Percentiles rank a stretch among this genome's conserved stretches.
Evolutionary conservation across 2,888 invertebrate genomes (phyloP).

Genomic region (Venustoraphidia nigricollis): DNA sequence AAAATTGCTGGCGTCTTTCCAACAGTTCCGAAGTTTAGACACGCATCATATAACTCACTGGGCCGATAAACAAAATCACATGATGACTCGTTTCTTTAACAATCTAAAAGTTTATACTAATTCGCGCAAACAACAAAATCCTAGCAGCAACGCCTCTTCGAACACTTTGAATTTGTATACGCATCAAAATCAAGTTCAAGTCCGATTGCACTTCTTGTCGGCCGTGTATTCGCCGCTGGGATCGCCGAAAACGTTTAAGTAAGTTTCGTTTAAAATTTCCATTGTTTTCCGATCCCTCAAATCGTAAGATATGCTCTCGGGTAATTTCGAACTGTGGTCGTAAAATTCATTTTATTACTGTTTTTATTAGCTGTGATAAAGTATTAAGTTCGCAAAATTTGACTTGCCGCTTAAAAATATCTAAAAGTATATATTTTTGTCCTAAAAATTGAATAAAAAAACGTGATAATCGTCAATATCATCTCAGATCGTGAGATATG

Average conservation of each 20-base stretch:
- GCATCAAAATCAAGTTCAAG: slow-evolving; percentile 81
- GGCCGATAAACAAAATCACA: slow-evolving; percentile 83
- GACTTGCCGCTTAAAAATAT: too few species aligned
- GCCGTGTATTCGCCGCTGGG: slow-evolving; percentile 83
- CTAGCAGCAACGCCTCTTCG: slow-evolving; percentile 15
- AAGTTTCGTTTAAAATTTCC: slow-evolving; percentile 14
- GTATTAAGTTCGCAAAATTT: too few species aligned
- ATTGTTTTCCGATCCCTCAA: too few species aligned
- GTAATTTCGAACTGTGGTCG: too few species aligned
- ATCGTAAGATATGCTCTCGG: too few species aligned
- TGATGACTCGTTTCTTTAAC: slow-evolving; percentile 86
- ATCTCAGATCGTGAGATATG: too few species aligned
- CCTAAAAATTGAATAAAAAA: too few species aligned
- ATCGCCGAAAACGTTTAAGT: slow-evolving; percentile 78
- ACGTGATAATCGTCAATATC: too few species aligned
- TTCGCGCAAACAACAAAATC: slow-evolving; percentile 19
- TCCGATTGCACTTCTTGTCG: slow-evolving; percentile 79
- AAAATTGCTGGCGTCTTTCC: slow-evolving; percentile 81
- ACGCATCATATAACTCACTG: slow-evolving; percentile 81
- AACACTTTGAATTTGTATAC: slow-evolving; percentile 34
- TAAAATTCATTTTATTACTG: too few species aligned
- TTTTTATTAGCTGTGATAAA: too few species aligned
- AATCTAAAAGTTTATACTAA: slow-evolving; percentile 63
- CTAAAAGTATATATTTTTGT: too few species aligned
- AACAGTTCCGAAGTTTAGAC: slow-evolving; percentile 74